Conservation (phyloP, 2,888 invertebrate genomes). For the Cephus pygmeus region DNA sequence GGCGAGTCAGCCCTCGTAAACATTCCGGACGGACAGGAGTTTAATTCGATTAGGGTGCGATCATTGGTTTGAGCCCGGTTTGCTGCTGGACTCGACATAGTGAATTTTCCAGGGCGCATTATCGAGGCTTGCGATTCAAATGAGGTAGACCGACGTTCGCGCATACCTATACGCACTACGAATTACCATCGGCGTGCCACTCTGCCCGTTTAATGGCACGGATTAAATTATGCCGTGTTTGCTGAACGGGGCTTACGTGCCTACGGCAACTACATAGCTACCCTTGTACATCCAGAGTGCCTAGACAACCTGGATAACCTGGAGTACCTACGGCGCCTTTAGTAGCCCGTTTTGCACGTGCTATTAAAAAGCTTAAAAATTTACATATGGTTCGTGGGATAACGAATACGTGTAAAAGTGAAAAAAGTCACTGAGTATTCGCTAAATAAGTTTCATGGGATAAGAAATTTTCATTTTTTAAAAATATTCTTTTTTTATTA, state of each 20-base stretch:
- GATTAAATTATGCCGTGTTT: slow-evolving; percentile 51
- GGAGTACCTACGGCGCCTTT: too few relatives aligned
- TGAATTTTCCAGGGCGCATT: neutral
- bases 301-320: too few relatives aligned
- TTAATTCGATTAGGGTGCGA: slow-evolving; percentile 27
- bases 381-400: too few relatives aligned
- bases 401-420: too few relatives aligned
- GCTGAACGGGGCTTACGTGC: slow-evolving; percentile 5
- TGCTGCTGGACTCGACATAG: slow-evolving; percentile 1
- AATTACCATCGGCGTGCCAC: slow-evolving; percentile 2
- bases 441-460: too few relatives aligned
- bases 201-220: slow-evolving; percentile 45
- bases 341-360: too few relatives aligned
- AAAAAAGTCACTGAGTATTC: too few relatives aligned
- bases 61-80: slow-evolving; percentile 20
- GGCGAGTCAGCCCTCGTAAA: slow-evolving; percentile 21
- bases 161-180: neutral
- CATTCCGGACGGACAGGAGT: slow-evolving; percentile 23
- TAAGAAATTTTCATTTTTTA: too few relatives aligned
- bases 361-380: too few relatives aligned
- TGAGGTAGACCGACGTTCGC: slow-evolving; percentile 5
- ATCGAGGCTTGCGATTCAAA: slow-evolving; percentile 5
- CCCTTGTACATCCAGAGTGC: too few relatives aligned
- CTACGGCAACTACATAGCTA: neutral
- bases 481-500: too few relatives aligned